phyloP scores from a whole-genome alignment of 2,797 vertebrate genomes.

The Eulemur rubriventer region DNA sequence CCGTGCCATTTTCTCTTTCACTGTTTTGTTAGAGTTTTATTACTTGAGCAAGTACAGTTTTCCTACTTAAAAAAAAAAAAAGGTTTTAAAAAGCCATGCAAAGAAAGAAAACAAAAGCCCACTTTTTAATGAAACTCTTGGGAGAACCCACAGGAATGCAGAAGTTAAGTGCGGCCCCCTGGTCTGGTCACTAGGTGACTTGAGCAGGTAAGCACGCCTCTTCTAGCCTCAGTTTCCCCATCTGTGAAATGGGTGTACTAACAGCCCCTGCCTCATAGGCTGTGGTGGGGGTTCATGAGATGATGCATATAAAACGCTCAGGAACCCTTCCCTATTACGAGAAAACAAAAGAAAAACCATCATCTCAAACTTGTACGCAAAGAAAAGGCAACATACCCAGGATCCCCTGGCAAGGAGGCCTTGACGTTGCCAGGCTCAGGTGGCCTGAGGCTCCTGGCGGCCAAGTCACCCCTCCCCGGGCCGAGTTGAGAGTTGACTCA shows the following conservation, averaged over 20 bases:
- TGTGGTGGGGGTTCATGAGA: not conserved
- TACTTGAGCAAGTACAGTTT: not conserved
- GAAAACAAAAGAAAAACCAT: not conserved
- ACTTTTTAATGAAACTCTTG: not conserved
- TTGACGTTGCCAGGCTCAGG: not conserved
- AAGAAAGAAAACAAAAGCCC: not conserved
- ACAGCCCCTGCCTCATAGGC: not conserved
- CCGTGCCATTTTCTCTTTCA: not conserved
- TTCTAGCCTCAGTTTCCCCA: not conserved
- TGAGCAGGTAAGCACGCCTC: too few species aligned
- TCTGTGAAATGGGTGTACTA: not conserved
- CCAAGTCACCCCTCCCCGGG: not conserved
- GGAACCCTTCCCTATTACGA: not conserved
- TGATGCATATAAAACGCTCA: not conserved
- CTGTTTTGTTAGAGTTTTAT: not conserved
- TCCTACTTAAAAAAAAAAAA: too few species aligned
- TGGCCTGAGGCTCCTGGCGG: not conserved
- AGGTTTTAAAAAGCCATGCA: not conserved
- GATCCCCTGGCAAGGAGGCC: not conserved
- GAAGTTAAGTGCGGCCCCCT: not conserved
- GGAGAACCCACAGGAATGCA: not conserved
- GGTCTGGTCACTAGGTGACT: not conserved
- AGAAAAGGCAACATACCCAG: not conserved
- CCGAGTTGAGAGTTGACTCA: not conserved
- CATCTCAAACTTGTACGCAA: not conserved